A percentile compares a stretch with the other conserved stretches of the same genome.
phyloP scores from a whole-genome alignment of 2,888 invertebrate genomes.

The Apotomis turbidana region DNA sequence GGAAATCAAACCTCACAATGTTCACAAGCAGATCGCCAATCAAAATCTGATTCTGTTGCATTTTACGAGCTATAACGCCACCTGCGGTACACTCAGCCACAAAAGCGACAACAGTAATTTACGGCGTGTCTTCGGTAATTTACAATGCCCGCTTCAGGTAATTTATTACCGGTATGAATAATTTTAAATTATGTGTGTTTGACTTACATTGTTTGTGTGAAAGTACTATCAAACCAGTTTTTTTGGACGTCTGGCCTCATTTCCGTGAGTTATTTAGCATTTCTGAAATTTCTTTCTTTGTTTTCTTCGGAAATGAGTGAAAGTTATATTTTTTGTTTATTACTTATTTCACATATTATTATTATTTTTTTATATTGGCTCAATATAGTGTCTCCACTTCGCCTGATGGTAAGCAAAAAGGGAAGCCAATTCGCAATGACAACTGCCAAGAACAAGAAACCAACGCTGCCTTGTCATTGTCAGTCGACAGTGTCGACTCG shows the following conservation, averaged over 20 bases:
- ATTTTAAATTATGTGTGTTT: constrained; percentile 23
- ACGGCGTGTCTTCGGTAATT: constrained; percentile 23
- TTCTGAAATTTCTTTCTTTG: too few species aligned
- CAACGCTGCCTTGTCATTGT: too few species aligned
- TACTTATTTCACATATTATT: too few species aligned
- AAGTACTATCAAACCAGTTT: background rate
- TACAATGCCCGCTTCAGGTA: constrained; percentile 6
- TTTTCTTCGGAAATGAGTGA: too few species aligned
- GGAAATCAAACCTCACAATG: constrained; percentile 7
- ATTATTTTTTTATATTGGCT: too few species aligned
- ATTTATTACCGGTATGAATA: constrained; percentile 20
- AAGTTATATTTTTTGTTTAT: background rate
- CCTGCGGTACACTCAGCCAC: constrained; percentile 20
- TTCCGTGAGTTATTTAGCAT: background rate
- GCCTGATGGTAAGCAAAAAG: too few species aligned
- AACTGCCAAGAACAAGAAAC: too few species aligned
- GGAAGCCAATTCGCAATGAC: too few species aligned
- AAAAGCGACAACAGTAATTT: constrained; percentile 22
- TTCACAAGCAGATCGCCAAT: constrained; percentile 5
- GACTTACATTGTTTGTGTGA: constrained; percentile 12
- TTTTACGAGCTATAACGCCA: constrained; percentile 25
- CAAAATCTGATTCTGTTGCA: constrained; percentile 23
- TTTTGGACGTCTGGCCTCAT: background rate
- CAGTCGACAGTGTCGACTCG: too few species aligned
- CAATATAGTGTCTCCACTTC: too few species aligned